Percentiles rank a stretch among this genome's conserved stretches.
Evolutionary conservation across 2,797 vertebrate genomes (phyloP).

Genomic region (Dromococcyx pavoninus): DNA sequence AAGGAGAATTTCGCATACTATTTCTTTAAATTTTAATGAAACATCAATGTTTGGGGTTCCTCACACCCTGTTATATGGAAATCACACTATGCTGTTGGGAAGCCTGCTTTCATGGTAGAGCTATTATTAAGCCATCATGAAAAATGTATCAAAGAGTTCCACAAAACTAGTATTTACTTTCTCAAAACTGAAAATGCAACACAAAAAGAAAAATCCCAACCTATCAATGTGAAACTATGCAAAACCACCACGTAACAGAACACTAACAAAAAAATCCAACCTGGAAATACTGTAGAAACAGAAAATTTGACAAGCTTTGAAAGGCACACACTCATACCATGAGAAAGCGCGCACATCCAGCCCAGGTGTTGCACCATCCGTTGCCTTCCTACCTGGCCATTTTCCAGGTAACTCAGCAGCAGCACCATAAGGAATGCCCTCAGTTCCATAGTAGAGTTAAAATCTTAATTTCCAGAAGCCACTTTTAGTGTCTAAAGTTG

Average conservation of each 20-base stretch:
- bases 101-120: not conserved
- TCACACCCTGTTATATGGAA: not conserved
- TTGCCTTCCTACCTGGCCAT: not conserved
- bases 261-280: not conserved
- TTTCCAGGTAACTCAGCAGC: not conserved
- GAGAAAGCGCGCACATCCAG: not conserved
- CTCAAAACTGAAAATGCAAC: slow-evolving; percentile 26
- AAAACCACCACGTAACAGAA: not conserved
- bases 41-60: slow-evolving; percentile 23
- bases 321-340: not conserved
- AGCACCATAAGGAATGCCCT: not conserved
- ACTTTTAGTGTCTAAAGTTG: not conserved
- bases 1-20: not conserved
- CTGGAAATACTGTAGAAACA: not conserved
- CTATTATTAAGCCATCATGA: slow-evolving; percentile 56
- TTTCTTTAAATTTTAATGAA: slow-evolving; percentile 61
- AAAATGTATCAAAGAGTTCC: slow-evolving; percentile 62
- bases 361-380: not conserved
- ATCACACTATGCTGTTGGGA: not conserved
- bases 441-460: not conserved
- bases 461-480: not conserved
- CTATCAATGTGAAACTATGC: not conserved
- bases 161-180: slow-evolving; percentile 61
- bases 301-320: not conserved
- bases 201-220: not conserved